phyloP scores from a whole-genome alignment of 1,140 invertebrate species.

The Sminthurides bifidus region DNA sequence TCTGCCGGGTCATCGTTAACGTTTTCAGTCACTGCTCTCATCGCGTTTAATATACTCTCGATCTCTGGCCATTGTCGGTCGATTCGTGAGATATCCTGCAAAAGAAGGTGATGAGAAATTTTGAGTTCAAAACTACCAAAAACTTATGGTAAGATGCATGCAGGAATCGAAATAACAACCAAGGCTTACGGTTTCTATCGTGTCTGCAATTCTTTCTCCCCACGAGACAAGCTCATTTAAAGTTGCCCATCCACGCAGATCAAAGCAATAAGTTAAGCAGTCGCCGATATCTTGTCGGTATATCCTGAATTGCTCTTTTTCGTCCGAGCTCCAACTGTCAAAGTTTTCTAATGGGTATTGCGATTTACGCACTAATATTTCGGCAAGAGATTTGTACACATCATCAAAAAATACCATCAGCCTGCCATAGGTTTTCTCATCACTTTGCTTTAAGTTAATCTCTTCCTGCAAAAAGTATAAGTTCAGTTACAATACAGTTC shows the following conservation, averaged over 20 bases:
- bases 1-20: conserved; percentile 27
- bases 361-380: conserved; percentile 26
- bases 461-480: conserved; percentile 30
- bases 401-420: conserved; percentile 30
- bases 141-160: neutral
- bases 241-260: conserved; percentile 27
- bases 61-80: conserved; percentile 11
- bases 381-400: conserved; percentile 24
- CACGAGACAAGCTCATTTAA: conserved; percentile 26
- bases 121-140: neutral
- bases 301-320: conserved; percentile 28
- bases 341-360: conserved; percentile 19
- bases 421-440: conserved; percentile 23
- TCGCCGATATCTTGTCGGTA: conserved; percentile 31
- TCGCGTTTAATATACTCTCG: conserved; percentile 18
- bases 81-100: conserved; percentile 13
- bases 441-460: conserved; percentile 22
- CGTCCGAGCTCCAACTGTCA: conserved; percentile 24
- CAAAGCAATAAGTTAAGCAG: conserved; percentile 29
- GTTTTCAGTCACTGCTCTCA: conserved; percentile 27
- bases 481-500: no score
- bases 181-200: conserved; percentile 18
- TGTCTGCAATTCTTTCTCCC: conserved; percentile 14
- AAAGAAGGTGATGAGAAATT: neutral
- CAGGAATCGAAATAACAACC: neutral